Evolutionary conservation across 2,888 invertebrate genomes (phyloP).

Genomic region (Dasysyrphus albostriatus): DNA sequence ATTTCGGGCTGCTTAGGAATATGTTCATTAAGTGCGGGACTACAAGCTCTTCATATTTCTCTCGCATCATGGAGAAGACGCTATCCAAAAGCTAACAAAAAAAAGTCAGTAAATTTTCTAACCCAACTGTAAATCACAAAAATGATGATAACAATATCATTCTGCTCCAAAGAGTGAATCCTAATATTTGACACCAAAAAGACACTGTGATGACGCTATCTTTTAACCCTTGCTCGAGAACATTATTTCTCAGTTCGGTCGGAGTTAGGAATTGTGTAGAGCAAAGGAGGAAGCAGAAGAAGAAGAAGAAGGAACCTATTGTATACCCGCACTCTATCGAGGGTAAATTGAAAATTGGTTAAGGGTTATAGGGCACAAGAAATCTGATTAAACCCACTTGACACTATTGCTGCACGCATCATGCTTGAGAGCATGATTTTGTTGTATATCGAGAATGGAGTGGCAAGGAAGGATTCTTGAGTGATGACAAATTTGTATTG

Average conservation of each 20-base stretch:
- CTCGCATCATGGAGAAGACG: too few relatives aligned
- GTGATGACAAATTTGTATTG: constrained; percentile 45
- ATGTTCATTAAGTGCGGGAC: too few relatives aligned
- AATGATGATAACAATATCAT: constrained; percentile 45
- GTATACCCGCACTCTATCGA: constrained; percentile 13
- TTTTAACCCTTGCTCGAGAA: constrained; percentile 34
- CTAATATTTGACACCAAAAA: constrained; percentile 73
- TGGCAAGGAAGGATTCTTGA: constrained; percentile 9
- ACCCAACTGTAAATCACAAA: constrained; percentile 30
- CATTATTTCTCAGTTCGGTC: neutral
- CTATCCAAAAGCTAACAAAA: too few relatives aligned
- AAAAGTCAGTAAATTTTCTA: neutral
- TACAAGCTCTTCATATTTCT: too few relatives aligned
- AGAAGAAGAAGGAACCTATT: too few relatives aligned
- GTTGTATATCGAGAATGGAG: neutral
- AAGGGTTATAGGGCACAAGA: constrained; percentile 65
- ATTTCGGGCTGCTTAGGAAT: too few relatives aligned
- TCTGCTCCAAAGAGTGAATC: constrained; percentile 51
- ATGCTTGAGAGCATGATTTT: constrained; percentile 13
- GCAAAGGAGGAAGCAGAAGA: neutral
- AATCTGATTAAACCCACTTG: constrained; percentile 75
- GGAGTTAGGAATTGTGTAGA: neutral
- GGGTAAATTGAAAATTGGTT: constrained; percentile 71
- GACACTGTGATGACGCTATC: constrained; percentile 60
- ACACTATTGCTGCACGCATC: constrained; percentile 58